These are phyloP conservation scores for Athalia cordata DNA, from an alignment of 2,888 invertebrate species.

Conservation along the genomic window DNA sequence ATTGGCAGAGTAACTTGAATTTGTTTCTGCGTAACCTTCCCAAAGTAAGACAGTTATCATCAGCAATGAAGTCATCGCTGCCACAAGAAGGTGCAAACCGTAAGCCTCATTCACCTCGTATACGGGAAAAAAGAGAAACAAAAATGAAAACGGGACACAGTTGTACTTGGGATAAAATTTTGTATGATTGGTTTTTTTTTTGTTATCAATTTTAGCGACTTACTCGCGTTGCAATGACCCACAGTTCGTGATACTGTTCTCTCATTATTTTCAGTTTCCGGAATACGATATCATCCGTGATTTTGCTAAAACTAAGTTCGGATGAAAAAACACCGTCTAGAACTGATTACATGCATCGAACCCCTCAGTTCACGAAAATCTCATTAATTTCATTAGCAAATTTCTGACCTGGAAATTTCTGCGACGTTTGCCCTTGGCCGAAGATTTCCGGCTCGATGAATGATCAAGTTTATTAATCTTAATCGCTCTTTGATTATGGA, in stretches of 20 bases:
- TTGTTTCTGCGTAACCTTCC: background rate
- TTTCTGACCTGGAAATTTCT: slow-evolving; percentile 1
- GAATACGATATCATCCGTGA: background rate
- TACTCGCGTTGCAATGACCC: background rate
- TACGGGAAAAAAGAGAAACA: background rate
- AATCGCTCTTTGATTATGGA: background rate
- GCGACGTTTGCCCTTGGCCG: background rate
- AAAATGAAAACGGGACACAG: background rate
- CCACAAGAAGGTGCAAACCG: slow-evolving; percentile 2
- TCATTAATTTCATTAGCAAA: background rate
- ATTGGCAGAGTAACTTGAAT: background rate
- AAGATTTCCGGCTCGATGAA: background rate
- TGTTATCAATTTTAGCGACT: background rate
- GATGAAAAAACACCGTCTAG: background rate
- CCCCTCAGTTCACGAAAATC: background rate
- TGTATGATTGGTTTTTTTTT: background rate
- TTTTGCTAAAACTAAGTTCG: background rate
- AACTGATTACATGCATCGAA: background rate
- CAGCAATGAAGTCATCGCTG: background rate
- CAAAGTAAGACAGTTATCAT: background rate
- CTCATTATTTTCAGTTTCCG: background rate
- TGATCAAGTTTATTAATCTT: background rate
- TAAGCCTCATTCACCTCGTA: slow-evolving; percentile 4
- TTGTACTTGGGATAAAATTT: background rate
- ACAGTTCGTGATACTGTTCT: slow-evolving; percentile 8